Percentiles rank a stretch among this genome's conserved stretches.
phyloP scores from a whole-genome alignment of 2,113 vertebrate genomes.

The Oreochromis tanganicae region DNA sequence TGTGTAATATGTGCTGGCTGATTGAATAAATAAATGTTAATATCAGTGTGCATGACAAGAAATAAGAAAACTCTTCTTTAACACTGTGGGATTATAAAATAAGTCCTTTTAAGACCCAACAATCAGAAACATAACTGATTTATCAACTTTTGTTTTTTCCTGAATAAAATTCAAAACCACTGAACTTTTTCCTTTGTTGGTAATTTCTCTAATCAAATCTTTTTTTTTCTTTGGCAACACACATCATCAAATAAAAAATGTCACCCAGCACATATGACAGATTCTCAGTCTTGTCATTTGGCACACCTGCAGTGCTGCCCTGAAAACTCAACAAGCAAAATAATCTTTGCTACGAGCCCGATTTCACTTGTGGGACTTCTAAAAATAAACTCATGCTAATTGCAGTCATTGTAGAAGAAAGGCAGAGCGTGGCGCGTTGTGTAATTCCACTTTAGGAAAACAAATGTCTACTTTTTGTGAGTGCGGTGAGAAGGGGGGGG shows the following conservation, averaged over 20 bases:
- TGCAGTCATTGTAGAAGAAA: not conserved
- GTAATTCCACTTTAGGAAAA: not conserved
- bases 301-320: constrained; percentile 1
- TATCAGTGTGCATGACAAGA: not conserved
- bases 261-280: not conserved
- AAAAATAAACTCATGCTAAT: constrained; percentile 16
- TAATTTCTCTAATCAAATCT: not conserved
- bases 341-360: not conserved
- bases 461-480: not conserved
- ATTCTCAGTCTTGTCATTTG: not conserved
- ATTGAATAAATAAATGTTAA: not conserved
- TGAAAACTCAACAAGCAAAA: not conserved
- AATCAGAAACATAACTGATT: not conserved
- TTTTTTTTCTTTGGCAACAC: not conserved
- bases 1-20: not conserved
- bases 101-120: not conserved
- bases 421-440: not conserved
- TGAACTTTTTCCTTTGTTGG: not conserved
- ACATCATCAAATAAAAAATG: not conserved
- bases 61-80: not conserved
- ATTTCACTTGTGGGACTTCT: not conserved
- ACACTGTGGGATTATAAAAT: not conserved
- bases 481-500: not conserved
- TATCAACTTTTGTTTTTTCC: not conserved
- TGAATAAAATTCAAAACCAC: not conserved